A percentile compares a stretch with the other conserved stretches of the same genome.
Evolutionary conservation across 2,113 vertebrate species (phyloP).

Genomic region (Semicossyphus pulcher): DNA sequence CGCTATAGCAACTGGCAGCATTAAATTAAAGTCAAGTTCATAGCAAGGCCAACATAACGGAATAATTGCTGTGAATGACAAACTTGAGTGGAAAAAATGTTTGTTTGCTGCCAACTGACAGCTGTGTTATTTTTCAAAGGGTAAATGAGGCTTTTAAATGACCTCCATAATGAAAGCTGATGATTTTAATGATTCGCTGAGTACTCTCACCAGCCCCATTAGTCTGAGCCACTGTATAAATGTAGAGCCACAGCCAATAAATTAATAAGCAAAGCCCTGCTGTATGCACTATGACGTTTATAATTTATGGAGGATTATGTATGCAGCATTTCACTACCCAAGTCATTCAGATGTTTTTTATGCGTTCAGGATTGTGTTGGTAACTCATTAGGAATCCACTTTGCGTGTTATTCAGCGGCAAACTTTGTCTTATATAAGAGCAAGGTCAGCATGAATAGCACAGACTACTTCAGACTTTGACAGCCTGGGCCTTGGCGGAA

Average conservation of each 20-base stretch:
- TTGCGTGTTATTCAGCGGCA: conserved; percentile 27
- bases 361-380: conserved; percentile 18
- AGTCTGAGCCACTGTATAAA: conserved; percentile 28
- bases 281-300: conserved; percentile 45
- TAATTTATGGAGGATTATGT: conserved; percentile 50
- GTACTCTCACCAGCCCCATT: conserved; percentile 35
- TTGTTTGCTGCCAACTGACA: background rate
- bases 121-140: background rate
- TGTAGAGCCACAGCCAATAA: conserved; percentile 42
- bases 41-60: conserved; percentile 17
- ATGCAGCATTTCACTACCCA: conserved; percentile 36
- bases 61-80: conserved; percentile 10
- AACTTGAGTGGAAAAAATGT: background rate
- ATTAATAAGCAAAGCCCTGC: conserved; percentile 52
- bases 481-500: background rate
- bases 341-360: conserved; percentile 36
- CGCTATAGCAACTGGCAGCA: conserved; percentile 65
- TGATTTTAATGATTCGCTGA: conserved; percentile 34
- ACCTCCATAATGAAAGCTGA: conserved; percentile 37
- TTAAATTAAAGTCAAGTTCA: conserved; percentile 48
- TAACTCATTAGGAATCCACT: conserved; percentile 34
- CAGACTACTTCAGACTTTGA: background rate
- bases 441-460: conserved; percentile 25
- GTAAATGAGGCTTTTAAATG: conserved; percentile 2
- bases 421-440: conserved; percentile 37